Conservation (phyloP, 2,113 vertebrate species). For the Campylomormyrus numenius region DNA sequence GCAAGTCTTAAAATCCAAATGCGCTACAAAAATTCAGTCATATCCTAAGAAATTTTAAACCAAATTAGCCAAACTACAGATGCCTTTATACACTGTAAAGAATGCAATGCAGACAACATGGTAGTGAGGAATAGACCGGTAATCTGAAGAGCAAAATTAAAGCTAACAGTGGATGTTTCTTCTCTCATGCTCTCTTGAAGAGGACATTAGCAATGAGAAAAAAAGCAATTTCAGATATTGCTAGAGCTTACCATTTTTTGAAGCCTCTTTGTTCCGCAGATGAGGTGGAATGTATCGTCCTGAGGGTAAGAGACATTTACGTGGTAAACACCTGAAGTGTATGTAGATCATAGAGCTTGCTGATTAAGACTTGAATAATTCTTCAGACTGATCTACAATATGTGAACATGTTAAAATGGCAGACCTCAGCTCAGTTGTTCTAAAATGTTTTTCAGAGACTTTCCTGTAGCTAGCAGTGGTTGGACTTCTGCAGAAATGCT, state of each 20-base stretch:
- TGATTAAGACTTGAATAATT: neutral
- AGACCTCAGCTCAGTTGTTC: neutral
- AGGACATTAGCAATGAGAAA: neutral
- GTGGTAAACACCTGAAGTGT: neutral
- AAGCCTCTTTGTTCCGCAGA: constrained; percentile 83
- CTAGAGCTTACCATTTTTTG: constrained; percentile 73
- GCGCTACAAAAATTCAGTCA: neutral
- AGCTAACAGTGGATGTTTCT: neutral
- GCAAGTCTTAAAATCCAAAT: neutral
- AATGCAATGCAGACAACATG: neutral
- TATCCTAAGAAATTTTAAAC: neutral
- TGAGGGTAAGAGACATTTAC: constrained; percentile 45
- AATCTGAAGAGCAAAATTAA: neutral
- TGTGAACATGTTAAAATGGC: neutral
- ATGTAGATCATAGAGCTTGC: neutral
- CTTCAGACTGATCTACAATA: neutral
- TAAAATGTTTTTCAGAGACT: neutral
- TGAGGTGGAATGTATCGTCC: constrained; percentile 95
- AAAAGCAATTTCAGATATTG: neutral
- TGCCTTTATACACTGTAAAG: neutral
- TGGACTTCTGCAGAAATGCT: neutral
- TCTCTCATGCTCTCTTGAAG: neutral
- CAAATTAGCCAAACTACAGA: neutral
- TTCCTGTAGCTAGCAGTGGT: neutral
- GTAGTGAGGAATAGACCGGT: neutral